Evolutionary conservation across 2,797 vertebrate genomes (phyloP), one percentile per base, ranked within the genome.

Genomic region (Alectoris magna): DNA sequence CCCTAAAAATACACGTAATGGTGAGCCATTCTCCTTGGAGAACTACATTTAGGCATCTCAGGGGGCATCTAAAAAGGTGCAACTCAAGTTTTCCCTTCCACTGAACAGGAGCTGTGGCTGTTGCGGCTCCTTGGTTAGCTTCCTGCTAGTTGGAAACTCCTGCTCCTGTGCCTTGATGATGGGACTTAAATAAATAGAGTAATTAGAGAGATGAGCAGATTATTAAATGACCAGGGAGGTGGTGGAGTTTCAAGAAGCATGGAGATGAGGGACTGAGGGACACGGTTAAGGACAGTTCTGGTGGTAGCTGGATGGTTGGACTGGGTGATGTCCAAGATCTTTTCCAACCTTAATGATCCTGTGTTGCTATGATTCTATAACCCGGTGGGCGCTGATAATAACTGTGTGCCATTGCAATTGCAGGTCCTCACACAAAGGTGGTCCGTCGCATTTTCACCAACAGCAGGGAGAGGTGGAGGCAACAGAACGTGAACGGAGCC

Each of bases 401-500:
- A 96, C 3, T 48, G 48, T 67, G 26, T 1, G 0, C 5, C 63
- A 4, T 94, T 95, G 59, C 68, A 17, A 69, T 95, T 83, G 55
- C 95, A 99, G 98, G 98, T 93, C 97, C 98, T 21, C 97, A 98
- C 68, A 98, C 98, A 1, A 98, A 98, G 78, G 96, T 99, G 15
- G 98, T 98, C 8, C 98, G 97, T 3, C 98, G 98, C 44, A 97
- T 98, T 94, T 98, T 98, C 95, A 98, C 98, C 94, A 99, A 98
- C 92, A 98, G 98, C 67, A 97, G 99, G 6, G 99, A 99, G 82
- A 97, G 99, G 3, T 99, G 98, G 98, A 98, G 99, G 3, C 99
- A 99, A 97, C 99, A 99, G 98, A 99, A 98, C 1, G 99, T 99
- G 24, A 99, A 99, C 0, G 98, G 98, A 15, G 99, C 99, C 3